A percentile compares a stretch with the other conserved stretches of the same genome.
These are phyloP conservation scores for Zeugodacus cucurbitae DNA, from an alignment of 1,140 invertebrate genomes.

Conservation along the genomic window DNA sequence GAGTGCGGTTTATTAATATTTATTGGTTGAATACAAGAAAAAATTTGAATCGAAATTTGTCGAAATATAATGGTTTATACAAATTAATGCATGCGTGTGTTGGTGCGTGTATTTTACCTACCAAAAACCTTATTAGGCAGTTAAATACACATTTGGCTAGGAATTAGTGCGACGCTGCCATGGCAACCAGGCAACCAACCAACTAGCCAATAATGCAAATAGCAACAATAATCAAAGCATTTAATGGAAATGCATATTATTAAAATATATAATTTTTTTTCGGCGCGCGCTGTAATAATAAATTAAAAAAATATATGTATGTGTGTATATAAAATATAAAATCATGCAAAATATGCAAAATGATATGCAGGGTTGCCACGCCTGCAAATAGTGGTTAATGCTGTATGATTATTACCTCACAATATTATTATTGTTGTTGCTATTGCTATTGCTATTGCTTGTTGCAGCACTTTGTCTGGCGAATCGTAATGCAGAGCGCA, in stretches of 20 bases:
- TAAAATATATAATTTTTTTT: not conserved
- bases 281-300: not conserved
- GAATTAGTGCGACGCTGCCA: not conserved
- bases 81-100: not conserved
- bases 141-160: conserved; percentile 23
- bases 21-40: not conserved
- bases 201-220: not conserved
- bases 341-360: conserved; percentile 7
- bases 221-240: not conserved
- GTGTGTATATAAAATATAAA: not conserved
- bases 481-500: not conserved
- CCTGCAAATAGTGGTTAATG: conserved; percentile 31
- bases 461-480: not conserved
- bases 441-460: not conserved
- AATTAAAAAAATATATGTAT: conserved; percentile 1
- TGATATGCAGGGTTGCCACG: not conserved
- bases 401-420: not conserved
- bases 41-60: not conserved
- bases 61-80: not conserved
- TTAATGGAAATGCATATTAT: conserved; percentile 1
- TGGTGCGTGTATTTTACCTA: not conserved
- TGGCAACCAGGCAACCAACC: not conserved
- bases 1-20: conserved; percentile 42
- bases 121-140: conserved; percentile 28
- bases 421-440: not conserved